phyloP scores from a whole-genome alignment of 2,888 invertebrate genomes.

The Caenorhabditis afra region DNA sequence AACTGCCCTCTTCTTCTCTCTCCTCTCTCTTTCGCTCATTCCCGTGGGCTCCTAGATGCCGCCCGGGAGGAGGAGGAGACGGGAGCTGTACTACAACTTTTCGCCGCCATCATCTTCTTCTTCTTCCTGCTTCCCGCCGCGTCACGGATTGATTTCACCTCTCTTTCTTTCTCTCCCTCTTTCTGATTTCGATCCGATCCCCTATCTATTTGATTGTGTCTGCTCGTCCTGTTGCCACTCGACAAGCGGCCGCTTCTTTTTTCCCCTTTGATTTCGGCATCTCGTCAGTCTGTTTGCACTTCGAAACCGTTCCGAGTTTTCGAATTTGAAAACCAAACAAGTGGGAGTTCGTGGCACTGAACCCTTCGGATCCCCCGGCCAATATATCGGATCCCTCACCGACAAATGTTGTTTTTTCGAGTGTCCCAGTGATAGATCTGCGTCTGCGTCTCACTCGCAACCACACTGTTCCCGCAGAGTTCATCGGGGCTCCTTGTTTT shows the following conservation, averaged over 20 bases:
- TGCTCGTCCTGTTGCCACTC: neutral
- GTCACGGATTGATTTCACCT: constrained; percentile 2
- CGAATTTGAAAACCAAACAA: no score
- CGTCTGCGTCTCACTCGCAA: constrained; percentile 1
- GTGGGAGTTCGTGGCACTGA: no score
- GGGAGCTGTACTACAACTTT: no score
- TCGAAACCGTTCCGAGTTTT: no score
- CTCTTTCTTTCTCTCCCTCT: constrained; percentile 1
- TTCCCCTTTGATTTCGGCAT: constrained; percentile 4
- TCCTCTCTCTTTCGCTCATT: constrained; percentile 22
- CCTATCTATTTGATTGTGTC: constrained; percentile 17
- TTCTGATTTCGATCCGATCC: neutral
- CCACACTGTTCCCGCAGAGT: constrained; percentile 13
- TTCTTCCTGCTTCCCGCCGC: no score
- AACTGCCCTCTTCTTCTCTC: constrained; percentile 24
- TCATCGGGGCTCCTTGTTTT: constrained; percentile 20
- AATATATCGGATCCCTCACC: neutral
- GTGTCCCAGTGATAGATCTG: neutral
- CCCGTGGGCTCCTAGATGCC: neutral
- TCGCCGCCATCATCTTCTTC: no score
- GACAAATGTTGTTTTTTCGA: constrained; percentile 23
- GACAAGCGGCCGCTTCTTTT: neutral
- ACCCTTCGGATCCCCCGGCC: no score
- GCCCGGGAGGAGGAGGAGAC: no score
- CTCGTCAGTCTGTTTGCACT: neutral